A percentile compares a stretch with the other conserved stretches of the same genome.
phyloP scores from a whole-genome alignment of 1,140 invertebrate genomes.

The Drosophila obscura region DNA sequence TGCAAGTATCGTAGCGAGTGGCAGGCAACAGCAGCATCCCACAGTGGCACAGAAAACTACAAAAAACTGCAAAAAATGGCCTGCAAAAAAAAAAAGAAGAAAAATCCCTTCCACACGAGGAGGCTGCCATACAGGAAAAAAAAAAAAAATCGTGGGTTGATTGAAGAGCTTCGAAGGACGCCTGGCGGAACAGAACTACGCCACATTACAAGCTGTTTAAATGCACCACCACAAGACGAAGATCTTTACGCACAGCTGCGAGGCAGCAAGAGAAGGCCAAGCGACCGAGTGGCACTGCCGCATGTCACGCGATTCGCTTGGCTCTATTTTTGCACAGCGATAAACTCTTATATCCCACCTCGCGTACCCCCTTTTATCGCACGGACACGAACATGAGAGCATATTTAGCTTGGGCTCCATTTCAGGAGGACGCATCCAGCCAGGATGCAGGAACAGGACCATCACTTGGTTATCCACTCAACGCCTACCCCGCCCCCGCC shows the following conservation, averaged over 20 bases:
- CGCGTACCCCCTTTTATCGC: neutral
- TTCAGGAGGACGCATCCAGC: conserved; percentile 35
- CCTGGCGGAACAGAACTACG: too few species aligned
- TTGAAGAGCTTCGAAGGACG: too few species aligned
- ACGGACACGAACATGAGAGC: conserved; percentile 42
- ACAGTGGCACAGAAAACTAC: conserved; percentile 11
- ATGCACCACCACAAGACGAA: too few species aligned
- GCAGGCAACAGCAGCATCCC: neutral
- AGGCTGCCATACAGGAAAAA: neutral
- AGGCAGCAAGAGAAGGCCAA: too few species aligned
- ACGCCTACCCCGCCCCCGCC: neutral
- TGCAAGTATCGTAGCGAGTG: conserved; percentile 48
- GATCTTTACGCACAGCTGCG: too few species aligned
- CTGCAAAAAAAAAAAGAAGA: neutral
- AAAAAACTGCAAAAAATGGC: conserved; percentile 27
- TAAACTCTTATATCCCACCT: neutral
- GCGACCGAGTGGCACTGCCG: too few species aligned
- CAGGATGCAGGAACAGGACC: conserved; percentile 34
- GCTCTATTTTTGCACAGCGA: neutral
- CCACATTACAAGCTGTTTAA: too few species aligned
- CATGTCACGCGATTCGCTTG: too few species aligned
- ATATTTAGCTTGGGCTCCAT: conserved; percentile 55
- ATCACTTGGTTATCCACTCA: conserved; percentile 27
- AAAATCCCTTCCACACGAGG: conserved; percentile 34
- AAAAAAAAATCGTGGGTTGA: too few species aligned